A percentile compares a stretch with the other conserved stretches of the same genome.
Conservation (phyloP, 2,888 invertebrate genomes). For the Schizaphis graminum region DNA sequence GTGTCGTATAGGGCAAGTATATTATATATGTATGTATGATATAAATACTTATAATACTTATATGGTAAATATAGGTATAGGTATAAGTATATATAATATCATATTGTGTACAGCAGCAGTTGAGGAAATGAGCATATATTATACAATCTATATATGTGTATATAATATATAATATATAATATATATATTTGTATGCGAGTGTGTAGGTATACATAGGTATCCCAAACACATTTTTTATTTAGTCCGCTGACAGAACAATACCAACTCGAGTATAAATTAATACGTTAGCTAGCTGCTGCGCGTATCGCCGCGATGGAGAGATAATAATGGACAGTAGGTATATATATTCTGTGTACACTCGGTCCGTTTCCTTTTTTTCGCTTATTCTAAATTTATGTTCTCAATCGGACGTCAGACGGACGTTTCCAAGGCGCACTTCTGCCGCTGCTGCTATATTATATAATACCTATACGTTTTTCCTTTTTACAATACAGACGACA, state of each 20-base stretch:
- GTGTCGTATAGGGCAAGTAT: not conserved
- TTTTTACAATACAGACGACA: slow-evolving; percentile 16
- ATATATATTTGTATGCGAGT: not conserved
- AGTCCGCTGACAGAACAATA: slow-evolving; percentile 59
- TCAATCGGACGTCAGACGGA: slow-evolving; percentile 44
- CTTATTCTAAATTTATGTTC: slow-evolving; percentile 38
- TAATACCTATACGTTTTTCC: not conserved
- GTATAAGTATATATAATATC: not conserved
- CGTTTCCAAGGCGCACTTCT: slow-evolving; percentile 36
- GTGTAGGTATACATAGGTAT: not conserved
- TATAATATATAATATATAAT: not conserved
- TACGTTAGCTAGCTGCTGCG: slow-evolving; percentile 41
- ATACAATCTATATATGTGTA: not conserved
- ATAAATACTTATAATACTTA: not conserved
- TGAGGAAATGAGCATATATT: slow-evolving; percentile 9
- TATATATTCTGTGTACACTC: not conserved
- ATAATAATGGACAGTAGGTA: slow-evolving; percentile 36
- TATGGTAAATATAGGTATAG: too few relatives aligned
- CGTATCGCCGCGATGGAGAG: slow-evolving; percentile 37
- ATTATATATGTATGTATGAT: not conserved
- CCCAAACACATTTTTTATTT: slow-evolving; percentile 40
- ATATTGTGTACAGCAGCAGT: not conserved
- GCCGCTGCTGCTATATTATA: not conserved
- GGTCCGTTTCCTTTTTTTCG: slow-evolving; percentile 10
- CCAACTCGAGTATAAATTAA: slow-evolving; percentile 53